Evolutionary conservation across 1,140 invertebrate genomes (phyloP).

Genomic region (Eurosta solidaginis): DNA sequence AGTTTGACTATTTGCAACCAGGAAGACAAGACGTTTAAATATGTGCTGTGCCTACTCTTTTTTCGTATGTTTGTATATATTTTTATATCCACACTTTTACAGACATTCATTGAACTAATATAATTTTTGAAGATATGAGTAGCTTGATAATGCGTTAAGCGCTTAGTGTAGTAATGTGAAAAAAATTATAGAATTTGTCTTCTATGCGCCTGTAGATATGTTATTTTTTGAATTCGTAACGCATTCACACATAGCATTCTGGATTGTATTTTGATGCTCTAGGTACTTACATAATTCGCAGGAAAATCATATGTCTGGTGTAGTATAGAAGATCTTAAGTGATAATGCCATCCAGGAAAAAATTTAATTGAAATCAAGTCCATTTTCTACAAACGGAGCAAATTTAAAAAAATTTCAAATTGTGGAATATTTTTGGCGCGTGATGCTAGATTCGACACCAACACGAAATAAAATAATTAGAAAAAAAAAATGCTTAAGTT

Average conservation of each 20-base stretch:
- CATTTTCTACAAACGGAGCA: too few species aligned
- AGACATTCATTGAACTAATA: slow-evolving; percentile 3
- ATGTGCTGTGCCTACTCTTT: neutral
- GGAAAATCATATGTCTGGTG: neutral
- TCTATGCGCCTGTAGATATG: neutral
- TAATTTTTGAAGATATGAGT: neutral
- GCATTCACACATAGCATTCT: slow-evolving; percentile 3
- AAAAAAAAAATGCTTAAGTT: too few species aligned
- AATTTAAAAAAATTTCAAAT: too few species aligned
- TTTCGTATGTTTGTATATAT: neutral
- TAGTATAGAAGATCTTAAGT: neutral
- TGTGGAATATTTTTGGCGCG: too few species aligned
- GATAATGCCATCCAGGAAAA: too few species aligned
- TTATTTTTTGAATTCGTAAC: neutral
- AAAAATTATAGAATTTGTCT: neutral
- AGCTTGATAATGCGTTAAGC: neutral
- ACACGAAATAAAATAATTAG: too few species aligned
- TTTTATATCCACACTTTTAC: neutral
- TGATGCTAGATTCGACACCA: too few species aligned
- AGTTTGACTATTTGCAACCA: too few species aligned
- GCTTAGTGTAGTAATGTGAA: neutral
- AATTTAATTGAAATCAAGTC: too few species aligned
- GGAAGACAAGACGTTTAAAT: neutral
- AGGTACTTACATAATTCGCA: too few species aligned
- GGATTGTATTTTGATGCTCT: slow-evolving; percentile 13